A percentile compares a stretch with the other conserved stretches of the same genome.
Evolutionary conservation across 2,888 invertebrate species (phyloP).

Genomic region (Altica lythri): DNA sequence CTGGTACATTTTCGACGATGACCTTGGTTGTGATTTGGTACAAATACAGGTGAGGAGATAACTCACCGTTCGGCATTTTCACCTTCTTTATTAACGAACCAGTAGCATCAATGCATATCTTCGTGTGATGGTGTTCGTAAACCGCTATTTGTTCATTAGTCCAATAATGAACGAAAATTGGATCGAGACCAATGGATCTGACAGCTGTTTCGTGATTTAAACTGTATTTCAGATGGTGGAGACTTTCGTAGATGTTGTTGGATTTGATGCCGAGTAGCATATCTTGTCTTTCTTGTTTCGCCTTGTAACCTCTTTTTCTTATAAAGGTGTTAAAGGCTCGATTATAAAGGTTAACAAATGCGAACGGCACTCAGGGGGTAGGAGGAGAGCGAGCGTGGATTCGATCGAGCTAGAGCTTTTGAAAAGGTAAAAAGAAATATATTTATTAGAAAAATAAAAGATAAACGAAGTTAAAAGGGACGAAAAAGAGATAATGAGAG

Average conservation of each 20-base stretch:
- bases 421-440: no score
- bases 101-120: slow-evolving; percentile 1
- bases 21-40: neutral
- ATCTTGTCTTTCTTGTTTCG: no score
- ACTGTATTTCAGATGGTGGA: neutral
- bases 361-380: no score
- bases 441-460: no score
- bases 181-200: slow-evolving; percentile 4
- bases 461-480: no score
- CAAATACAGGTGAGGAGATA: neutral
- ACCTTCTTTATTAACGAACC: slow-evolving; percentile 2
- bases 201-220: neutral
- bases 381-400: no score
- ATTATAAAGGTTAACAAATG: no score
- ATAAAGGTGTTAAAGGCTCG: no score
- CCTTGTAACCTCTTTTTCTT: no score
- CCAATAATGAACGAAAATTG: slow-evolving; percentile 1
- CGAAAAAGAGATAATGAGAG: no score
- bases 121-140: neutral
- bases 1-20: neutral
- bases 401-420: no score
- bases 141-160: slow-evolving; percentile 7
- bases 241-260: neutral
- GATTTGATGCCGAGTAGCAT: neutral
- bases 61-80: neutral